Evolutionary conservation across 2,888 invertebrate genomes (phyloP), one percentile per base, ranked within the genome.

Genomic region (Torymus tubicola): DNA sequence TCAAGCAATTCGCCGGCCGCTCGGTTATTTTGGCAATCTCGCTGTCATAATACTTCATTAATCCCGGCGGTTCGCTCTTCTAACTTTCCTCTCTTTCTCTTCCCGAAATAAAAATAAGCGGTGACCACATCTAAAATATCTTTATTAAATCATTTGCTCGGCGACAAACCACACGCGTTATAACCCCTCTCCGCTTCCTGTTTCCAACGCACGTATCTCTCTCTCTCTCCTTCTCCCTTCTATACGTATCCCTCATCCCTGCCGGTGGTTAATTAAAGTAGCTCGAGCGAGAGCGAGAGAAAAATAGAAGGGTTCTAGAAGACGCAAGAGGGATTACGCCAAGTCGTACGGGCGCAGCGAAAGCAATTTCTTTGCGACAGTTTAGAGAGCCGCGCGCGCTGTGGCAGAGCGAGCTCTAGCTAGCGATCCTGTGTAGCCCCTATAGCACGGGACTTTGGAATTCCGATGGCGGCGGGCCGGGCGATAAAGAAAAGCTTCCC

Each of bases 401-500:
- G 64, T 31, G 31, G 42, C 42, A 42, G n/a, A 21, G 42, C 42
- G n/a, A 42, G 42, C 42, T 21, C 21, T 21, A 42, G 42, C 42
- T 42, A 42, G 42, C 42, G 42, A 42, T 42, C 42, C 42, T 42
- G 42, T 31, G 4, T 31, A 42, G 42, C 42, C 42, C 21, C 21
- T 21, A 21, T 42, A 42, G 42, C 55, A 18, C 55, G 64, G 81
- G 83, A 81, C 81, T 81, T 81, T 67, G 82, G 80, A 83, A 82
- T 81, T 82, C 79, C 73, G 77, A 80, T 52, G 16, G 53, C 16
- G 16, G 11, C 4, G 24, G 18, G 58, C 10, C n/a, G 61, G 57
- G 67, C 81, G 83, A 84, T 84, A 83, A 85, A 83, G 84, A 84
- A 84, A 82, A 83, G 80, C 68, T 61, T 65, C 65, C 42, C 42